Conservation (phyloP, 2,113 vertebrate species). For the Xerus inauris region DNA sequence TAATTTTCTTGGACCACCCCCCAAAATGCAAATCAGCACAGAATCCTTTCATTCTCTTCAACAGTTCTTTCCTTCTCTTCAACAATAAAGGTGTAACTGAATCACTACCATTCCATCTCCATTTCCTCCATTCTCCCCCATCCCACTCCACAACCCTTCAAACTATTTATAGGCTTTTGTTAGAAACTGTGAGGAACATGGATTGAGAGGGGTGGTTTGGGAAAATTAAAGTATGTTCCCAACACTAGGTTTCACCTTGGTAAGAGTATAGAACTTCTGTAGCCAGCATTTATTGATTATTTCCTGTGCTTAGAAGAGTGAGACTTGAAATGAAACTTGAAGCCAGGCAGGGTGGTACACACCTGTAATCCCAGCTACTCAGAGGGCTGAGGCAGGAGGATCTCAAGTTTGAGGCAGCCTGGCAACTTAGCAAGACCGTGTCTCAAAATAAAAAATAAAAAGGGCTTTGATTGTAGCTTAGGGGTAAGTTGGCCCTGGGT, state of each 20-base stretch:
- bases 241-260: background rate
- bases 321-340: too few relatives aligned
- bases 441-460: background rate
- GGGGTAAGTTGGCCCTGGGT: background rate
- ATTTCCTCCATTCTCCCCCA: background rate
- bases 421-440: background rate
- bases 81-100: background rate
- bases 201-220: background rate
- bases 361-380: background rate
- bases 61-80: background rate
- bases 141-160: background rate
- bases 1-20: background rate
- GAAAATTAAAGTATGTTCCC: background rate
- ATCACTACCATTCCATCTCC: background rate
- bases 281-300: background rate
- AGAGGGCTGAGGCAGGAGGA: background rate
- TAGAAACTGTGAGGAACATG: background rate
- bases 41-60: background rate
- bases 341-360: background rate
- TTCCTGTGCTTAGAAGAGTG: background rate
- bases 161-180: background rate
- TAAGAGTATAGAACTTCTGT: background rate
- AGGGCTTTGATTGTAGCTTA: background rate
- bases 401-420: background rate
- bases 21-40: background rate